These are phyloP conservation scores for Bombus fervidus DNA, from an alignment of 1,140 invertebrate species.

Conservation along the genomic window DNA sequence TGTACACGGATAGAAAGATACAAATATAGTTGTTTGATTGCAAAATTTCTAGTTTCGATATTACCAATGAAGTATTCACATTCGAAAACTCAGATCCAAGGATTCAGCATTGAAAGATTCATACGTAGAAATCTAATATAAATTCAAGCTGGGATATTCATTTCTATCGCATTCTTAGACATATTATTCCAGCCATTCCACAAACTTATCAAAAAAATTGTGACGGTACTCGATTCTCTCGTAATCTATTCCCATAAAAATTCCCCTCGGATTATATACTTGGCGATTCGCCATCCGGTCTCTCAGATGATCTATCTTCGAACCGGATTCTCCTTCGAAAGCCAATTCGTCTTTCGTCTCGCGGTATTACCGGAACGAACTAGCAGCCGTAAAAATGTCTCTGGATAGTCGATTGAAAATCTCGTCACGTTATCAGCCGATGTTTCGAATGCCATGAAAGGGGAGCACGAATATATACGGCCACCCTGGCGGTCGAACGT, in stretches of 20 bases:
- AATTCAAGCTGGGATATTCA: not conserved
- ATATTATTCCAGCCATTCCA: not conserved
- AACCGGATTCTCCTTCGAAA: not conserved
- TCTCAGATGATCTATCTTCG: not conserved
- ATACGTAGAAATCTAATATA: too few species aligned
- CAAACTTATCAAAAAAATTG: not conserved
- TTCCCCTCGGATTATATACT: not conserved
- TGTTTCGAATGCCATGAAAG: not conserved
- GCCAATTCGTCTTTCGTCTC: not conserved
- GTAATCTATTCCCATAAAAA: not conserved
- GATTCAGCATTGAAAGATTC: too few species aligned
- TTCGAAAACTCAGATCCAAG: not conserved
- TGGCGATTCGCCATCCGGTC: not conserved
- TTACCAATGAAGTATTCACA: too few species aligned
- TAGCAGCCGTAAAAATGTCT: constrained; percentile 25
- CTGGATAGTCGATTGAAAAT: constrained; percentile 12
- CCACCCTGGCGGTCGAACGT: constrained; percentile 30
- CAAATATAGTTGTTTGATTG: too few species aligned
- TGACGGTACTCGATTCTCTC: not conserved
- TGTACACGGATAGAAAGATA: too few species aligned
- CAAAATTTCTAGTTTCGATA: not conserved
- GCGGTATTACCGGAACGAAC: not conserved
- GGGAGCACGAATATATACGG: not conserved
- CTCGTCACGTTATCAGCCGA: constrained; percentile 5
- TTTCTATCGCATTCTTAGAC: not conserved